Conservation (phyloP, 1,140 invertebrate species). For the Scaptomyza montana region DNA sequence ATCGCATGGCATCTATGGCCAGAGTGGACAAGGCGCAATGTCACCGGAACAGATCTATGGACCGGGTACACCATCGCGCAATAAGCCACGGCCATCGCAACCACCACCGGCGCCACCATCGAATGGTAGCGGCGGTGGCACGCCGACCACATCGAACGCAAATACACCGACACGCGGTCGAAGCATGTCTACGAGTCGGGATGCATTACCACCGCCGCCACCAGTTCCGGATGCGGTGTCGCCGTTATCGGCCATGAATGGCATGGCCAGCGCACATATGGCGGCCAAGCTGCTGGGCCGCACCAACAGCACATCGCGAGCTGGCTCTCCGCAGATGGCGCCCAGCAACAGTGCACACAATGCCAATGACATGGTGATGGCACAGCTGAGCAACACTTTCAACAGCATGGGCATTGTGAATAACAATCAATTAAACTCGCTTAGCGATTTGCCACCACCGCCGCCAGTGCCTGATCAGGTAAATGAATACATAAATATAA, state of each 20-base stretch:
- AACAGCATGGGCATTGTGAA: constrained; percentile 75
- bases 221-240: constrained; percentile 89
- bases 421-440: constrained; percentile 71
- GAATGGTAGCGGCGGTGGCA: constrained; percentile 87
- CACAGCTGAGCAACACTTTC: constrained; percentile 79
- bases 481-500: background rate
- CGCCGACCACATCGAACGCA: constrained; percentile 87
- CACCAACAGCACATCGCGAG: constrained; percentile 82
- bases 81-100: constrained; percentile 90
- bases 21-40: constrained; percentile 80
- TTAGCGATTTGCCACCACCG: constrained; percentile 86
- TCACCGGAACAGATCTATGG: constrained; percentile 85
- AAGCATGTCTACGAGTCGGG: constrained; percentile 88
- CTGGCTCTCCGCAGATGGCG: constrained; percentile 81
- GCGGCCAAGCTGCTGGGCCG: constrained; percentile 84
- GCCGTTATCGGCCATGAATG: constrained; percentile 66
- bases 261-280: constrained; percentile 71
- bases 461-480: constrained; percentile 86
- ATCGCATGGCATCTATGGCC: constrained; percentile 83
- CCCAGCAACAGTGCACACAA: constrained; percentile 72
- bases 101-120: constrained; percentile 94
- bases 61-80: constrained; percentile 86
- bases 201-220: constrained; percentile 93
- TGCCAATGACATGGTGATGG: constrained; percentile 80
- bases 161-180: constrained; percentile 89